Conservation (phyloP, 2,888 invertebrate species). For the Isotomurus palustris region DNA sequence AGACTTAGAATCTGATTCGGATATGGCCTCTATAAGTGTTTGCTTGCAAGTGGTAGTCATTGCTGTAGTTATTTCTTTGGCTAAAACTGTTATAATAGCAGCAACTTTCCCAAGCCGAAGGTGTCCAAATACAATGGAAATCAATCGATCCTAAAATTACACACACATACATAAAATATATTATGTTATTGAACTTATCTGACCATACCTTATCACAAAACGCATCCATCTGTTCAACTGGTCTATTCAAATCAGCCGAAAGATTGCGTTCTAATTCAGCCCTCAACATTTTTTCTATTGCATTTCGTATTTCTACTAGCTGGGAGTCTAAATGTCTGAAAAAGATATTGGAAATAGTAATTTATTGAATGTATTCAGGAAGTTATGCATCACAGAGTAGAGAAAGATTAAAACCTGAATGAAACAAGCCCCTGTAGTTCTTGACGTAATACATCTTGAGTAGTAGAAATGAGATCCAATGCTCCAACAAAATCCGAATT, state of each 20-base stretch:
- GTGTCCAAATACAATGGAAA: constrained; percentile 53
- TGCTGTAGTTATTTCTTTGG: constrained; percentile 44
- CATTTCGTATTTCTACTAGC: constrained; percentile 86
- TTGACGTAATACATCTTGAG: constrained; percentile 85
- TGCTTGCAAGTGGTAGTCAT: constrained; percentile 45
- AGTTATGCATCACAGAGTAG: too few relatives aligned
- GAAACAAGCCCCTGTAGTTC: constrained; percentile 89
- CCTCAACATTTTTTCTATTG: constrained; percentile 94
- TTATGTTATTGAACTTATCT: not conserved
- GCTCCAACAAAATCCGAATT: constrained; percentile 97
- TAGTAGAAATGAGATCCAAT: constrained; percentile 90
- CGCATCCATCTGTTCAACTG: constrained; percentile 59
- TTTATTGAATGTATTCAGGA: too few relatives aligned
- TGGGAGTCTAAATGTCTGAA: constrained; percentile 89
- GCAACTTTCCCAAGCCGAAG: constrained; percentile 49
- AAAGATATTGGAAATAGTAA: too few relatives aligned
- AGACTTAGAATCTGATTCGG: constrained; percentile 43
- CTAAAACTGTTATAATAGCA: constrained; percentile 42
- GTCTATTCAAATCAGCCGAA: constrained; percentile 84
- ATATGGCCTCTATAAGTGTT: constrained; percentile 44
- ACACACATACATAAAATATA: not conserved
- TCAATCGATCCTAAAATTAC: constrained; percentile 51
- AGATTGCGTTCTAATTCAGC: constrained; percentile 91
- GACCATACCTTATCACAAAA: constrained; percentile 60
- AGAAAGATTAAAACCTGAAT: constrained; percentile 60